Evolutionary conservation across 2,888 invertebrate species (phyloP), one percentile per base, ranked within the genome.

Genomic region (Microdon myrmicae): DNA sequence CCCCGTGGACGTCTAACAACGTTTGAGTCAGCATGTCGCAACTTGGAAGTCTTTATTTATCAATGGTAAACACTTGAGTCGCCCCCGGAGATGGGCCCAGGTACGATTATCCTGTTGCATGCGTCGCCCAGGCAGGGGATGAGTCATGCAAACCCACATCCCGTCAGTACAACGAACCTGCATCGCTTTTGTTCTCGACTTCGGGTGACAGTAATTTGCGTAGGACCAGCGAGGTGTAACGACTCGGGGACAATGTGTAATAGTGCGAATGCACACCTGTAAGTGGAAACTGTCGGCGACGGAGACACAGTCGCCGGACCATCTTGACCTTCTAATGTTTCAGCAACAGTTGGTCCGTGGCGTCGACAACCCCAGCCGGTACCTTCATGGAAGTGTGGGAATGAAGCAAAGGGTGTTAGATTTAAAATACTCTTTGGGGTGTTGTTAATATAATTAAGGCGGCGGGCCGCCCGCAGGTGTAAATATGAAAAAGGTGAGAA

Each of bases 201-300:
- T 44, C 61, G 58, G 56, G 49, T 51, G 47, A 49, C 47, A 45
- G 44, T 64, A 51, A 64, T 64, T 64, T 64, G 61, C 61, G 61
- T 64, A 64, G 61, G 56, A 58, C 32, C 61, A 64, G 51, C 61
- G 61, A 64, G 61, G 61, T 64, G 61, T 64, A 58, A 64, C 61
- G 58, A 51, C 20, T 45, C 41, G 37, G 47, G 58, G 58, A 64
- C 58, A 58, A 64, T 64, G n/a, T n/a, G 45, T 44, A 51, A 45
- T 58, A n/a, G n/a, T n/a, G n/a, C n/a, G n/a, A n/a, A n/a, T n/a
- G n/a, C n/a, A 49, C 61, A 64, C 61, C 61, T 64, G 61, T 64
- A 47, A 58, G 61, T 37, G n/a, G n/a, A 64, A 47, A 31, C 35
- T 39, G 26, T 58, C 41, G 17, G 26, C 44, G 23, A 26, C 20